Percentiles rank a stretch among this genome's conserved stretches.
Conservation (phyloP, 2,113 vertebrate species). For the Lophochroa leadbeateri region DNA sequence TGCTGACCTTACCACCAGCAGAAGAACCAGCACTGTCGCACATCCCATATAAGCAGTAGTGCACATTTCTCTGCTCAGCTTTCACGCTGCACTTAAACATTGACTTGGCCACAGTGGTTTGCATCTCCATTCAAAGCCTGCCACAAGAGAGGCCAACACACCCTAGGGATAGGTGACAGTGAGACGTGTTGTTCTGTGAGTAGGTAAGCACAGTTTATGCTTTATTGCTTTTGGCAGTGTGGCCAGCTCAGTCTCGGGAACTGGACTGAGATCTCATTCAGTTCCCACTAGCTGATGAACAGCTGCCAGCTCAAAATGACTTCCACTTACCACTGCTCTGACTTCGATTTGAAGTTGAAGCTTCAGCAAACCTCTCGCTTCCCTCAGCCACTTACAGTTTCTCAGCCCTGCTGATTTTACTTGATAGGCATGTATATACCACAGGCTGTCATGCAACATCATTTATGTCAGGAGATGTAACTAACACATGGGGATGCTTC, state of each 20-base stretch:
- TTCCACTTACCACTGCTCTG: not conserved
- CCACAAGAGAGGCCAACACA: not conserved
- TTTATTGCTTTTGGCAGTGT: not conserved
- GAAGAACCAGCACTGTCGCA: not conserved
- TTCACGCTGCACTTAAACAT: not conserved
- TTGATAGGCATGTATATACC: not conserved
- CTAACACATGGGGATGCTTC: not conserved
- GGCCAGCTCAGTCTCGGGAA: not conserved
- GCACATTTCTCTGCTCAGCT: not conserved
- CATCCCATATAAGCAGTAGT: not conserved
- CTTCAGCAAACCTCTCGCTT: not conserved
- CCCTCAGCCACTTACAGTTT: not conserved
- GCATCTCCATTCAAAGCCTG: not conserved
- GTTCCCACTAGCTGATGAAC: conserved; percentile 7
- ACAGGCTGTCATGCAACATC: not conserved
- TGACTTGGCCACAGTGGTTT: accelerated
- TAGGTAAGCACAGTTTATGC: not conserved
- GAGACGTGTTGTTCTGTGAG: not conserved
- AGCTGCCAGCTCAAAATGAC: conserved; percentile 18
- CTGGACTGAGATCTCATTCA: not conserved
- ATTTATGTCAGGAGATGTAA: not conserved
- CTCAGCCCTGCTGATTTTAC: not conserved
- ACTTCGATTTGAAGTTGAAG: not conserved
- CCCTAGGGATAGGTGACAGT: accelerated
- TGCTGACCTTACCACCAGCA: not conserved